Percentiles rank a stretch among this genome's conserved stretches.
phyloP scores from a whole-genome alignment of 1,140 invertebrate genomes.

The Drosophila asahinai region DNA sequence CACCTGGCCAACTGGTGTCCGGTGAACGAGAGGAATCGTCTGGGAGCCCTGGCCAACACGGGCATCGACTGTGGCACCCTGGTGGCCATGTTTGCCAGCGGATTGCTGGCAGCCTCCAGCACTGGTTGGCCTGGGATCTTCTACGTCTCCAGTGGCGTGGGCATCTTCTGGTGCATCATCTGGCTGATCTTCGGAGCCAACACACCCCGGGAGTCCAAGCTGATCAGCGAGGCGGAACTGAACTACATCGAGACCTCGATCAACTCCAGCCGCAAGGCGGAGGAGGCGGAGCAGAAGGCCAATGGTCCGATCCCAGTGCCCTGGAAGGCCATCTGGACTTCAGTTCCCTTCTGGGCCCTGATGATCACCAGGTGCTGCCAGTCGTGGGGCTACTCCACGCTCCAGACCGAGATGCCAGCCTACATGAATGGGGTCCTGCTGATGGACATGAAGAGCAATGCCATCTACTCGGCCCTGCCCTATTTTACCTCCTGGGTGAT shows the following conservation, averaged over 20 bases:
- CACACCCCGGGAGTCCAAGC: slow-evolving; percentile 87
- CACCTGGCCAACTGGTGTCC: slow-evolving; percentile 93
- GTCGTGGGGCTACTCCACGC: slow-evolving; percentile 97
- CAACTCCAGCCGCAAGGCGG: slow-evolving; percentile 38
- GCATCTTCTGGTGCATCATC: slow-evolving; percentile 87
- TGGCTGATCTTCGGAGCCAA: slow-evolving; percentile 89
- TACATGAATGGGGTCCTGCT: slow-evolving; percentile 94
- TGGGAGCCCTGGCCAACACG: slow-evolving; percentile 87
- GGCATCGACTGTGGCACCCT: slow-evolving; percentile 91
- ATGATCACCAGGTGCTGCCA: slow-evolving; percentile 93
- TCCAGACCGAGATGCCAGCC: slow-evolving; percentile 95
- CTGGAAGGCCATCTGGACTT: slow-evolving; percentile 91
- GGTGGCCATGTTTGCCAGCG: slow-evolving; percentile 89
- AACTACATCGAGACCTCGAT: slow-evolving; percentile 87
- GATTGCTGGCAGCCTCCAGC: slow-evolving; percentile 87
- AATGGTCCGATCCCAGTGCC: slow-evolving; percentile 86
- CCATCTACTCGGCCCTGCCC: slow-evolving; percentile 91
- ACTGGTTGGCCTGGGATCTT: slow-evolving; percentile 92
- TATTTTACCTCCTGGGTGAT: slow-evolving; percentile 91
- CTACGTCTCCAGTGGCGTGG: slow-evolving; percentile 89
- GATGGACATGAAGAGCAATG: slow-evolving; percentile 91
- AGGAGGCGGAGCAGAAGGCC: slow-evolving; percentile 23
- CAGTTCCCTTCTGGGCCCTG: slow-evolving; percentile 93
- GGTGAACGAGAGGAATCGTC: slow-evolving; percentile 86
- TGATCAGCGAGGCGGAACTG: slow-evolving; percentile 87